Percentiles rank a stretch among this genome's conserved stretches.
Evolutionary conservation across 2,113 vertebrate species (phyloP).

Genomic region (Mus pahari): DNA sequence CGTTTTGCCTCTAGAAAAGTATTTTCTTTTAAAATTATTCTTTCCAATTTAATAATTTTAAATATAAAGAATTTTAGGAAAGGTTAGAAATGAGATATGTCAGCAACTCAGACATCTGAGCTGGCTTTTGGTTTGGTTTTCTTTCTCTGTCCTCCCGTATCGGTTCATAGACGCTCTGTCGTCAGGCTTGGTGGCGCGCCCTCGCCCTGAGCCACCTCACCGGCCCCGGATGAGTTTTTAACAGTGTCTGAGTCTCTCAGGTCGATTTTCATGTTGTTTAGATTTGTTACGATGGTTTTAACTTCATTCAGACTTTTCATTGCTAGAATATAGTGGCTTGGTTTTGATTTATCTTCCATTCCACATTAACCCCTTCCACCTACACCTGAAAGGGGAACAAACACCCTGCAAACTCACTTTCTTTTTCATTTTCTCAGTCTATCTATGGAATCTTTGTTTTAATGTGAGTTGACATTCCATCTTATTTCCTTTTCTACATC

Average conservation of each 20-base stretch:
- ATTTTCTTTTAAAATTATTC: constrained; percentile 1
- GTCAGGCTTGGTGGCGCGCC: not conserved
- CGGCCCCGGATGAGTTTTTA: not conserved
- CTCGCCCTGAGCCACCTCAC: not conserved
- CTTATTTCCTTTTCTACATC: not conserved
- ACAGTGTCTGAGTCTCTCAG: not conserved
- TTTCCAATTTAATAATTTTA: constrained; percentile 11
- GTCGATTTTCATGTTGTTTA: not conserved
- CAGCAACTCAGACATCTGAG: not conserved
- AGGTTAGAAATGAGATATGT: not conserved
- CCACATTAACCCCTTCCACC: not conserved
- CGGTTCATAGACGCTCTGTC: too few relatives aligned
- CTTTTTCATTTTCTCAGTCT: constrained; percentile 13
- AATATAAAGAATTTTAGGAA: constrained; percentile 33
- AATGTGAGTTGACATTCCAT: constrained; percentile 14
- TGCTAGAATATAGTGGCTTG: not conserved
- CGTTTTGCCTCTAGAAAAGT: not conserved
- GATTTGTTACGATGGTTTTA: not conserved
- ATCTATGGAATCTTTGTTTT: constrained; percentile 22
- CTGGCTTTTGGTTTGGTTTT: not conserved
- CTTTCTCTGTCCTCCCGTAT: too few relatives aligned
- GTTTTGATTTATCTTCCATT: not conserved
- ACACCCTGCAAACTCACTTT: not conserved
- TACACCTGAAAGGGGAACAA: not conserved
- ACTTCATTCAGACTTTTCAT: not conserved